These are phyloP conservation scores for Xylocampa areola DNA, from an alignment of 2,888 invertebrate genomes.

Conservation along the genomic window DNA sequence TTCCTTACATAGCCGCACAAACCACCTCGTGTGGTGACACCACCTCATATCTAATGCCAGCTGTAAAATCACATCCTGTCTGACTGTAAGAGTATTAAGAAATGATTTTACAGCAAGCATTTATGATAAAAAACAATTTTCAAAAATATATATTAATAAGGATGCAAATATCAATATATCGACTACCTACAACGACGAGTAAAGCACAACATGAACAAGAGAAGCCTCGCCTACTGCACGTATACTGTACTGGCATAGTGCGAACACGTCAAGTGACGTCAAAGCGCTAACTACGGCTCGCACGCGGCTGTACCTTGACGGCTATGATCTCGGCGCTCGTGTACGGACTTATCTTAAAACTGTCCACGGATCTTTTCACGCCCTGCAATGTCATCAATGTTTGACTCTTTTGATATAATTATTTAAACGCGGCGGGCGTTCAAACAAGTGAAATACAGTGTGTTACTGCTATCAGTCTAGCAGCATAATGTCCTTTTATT, in stretches of 20 bases:
- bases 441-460: neutral
- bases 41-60: slow-evolving; percentile 8
- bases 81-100: neutral
- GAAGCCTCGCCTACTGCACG: slow-evolving; percentile 6
- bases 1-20: slow-evolving; percentile 1
- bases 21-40: slow-evolving; percentile 2
- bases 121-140: slow-evolving; percentile 8
- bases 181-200: slow-evolving; percentile 42
- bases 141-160: slow-evolving; percentile 7
- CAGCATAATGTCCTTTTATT: no score
- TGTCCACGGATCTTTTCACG: slow-evolving; percentile 96
- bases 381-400: slow-evolving; percentile 90
- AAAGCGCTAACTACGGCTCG: slow-evolving; percentile 46
- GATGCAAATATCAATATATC: slow-evolving; percentile 26
- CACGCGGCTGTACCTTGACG: slow-evolving; percentile 94
- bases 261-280: neutral
- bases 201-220: slow-evolving; percentile 32
- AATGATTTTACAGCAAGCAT: slow-evolving; percentile 29
- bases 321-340: slow-evolving; percentile 97
- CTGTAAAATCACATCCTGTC: slow-evolving; percentile 2
- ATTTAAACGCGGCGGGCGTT: neutral
- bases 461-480: no score
- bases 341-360: slow-evolving; percentile 92
- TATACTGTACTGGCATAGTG: neutral
- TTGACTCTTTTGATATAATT: slow-evolving; percentile 7